A percentile compares a stretch with the other conserved stretches of the same genome.
These are phyloP conservation scores for Cyprinus carpio DNA, from an alignment of 2,113 vertebrate species.

Conservation along the genomic window DNA sequence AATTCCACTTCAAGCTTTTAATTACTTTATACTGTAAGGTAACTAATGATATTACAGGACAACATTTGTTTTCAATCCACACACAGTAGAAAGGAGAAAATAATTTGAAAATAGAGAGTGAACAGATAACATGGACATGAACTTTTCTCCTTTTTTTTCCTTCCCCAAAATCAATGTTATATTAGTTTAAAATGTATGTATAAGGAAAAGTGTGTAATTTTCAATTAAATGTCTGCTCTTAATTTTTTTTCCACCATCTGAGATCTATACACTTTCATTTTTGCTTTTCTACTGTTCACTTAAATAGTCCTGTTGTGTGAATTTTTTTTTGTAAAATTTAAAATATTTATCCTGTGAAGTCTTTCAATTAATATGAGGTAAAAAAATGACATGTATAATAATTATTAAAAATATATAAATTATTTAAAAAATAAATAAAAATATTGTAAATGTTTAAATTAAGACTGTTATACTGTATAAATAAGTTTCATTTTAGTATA, in stretches of 20 bases:
- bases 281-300: neutral
- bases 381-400: neutral
- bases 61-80: constrained; percentile 11
- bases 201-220: neutral
- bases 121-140: neutral
- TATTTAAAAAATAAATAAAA: neutral
- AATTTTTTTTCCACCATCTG: too few relatives aligned
- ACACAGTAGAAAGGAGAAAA: neutral
- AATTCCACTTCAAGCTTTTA: constrained; percentile 6
- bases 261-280: neutral
- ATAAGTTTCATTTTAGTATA: neutral
- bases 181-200: neutral
- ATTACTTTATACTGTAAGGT: neutral
- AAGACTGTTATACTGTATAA: neutral
- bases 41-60: constrained; percentile 13
- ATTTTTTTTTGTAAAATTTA: neutral
- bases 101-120: neutral
- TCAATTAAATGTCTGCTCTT: neutral
- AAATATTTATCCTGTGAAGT: neutral
- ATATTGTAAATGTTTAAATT: neutral
- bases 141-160: too few relatives aligned
- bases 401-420: neutral
- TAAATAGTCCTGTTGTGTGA: neutral
- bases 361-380: neutral
- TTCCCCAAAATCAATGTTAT: neutral